Conservation (phyloP, 2,113 vertebrate species). For the Urocolius indicus region DNA sequence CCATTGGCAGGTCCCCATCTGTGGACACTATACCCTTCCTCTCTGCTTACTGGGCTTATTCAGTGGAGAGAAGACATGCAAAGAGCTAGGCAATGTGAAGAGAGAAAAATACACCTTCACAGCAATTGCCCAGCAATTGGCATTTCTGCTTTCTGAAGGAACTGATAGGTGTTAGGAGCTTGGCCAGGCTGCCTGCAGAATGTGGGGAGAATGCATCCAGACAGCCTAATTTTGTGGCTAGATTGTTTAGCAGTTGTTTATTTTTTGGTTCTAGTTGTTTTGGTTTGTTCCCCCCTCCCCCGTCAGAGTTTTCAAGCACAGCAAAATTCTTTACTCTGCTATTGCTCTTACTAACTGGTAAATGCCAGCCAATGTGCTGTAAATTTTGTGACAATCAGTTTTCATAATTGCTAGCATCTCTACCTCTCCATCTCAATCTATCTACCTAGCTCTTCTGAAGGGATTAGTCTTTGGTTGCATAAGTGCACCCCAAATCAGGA, state of each 20-base stretch:
- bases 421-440: neutral
- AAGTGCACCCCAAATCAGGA: neutral
- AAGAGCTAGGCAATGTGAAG: neutral
- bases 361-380: neutral
- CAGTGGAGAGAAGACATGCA: neutral
- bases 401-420: neutral
- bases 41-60: neutral
- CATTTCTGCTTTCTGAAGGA: neutral
- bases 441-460: neutral
- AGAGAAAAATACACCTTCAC: neutral
- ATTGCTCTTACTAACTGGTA: neutral
- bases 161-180: neutral
- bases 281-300: neutral
- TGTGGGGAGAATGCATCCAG: fast-evolving
- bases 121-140: neutral
- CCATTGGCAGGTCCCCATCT: fast-evolving
- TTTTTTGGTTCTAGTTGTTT: neutral
- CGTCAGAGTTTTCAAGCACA: neutral
- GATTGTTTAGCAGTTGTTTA: neutral
- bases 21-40: fast-evolving
- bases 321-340: neutral
- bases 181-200: neutral
- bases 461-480: neutral
- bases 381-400: neutral
- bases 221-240: neutral